Conservation (phyloP, 1,140 invertebrate genomes). For the Temnothorax longispinosus region DNA sequence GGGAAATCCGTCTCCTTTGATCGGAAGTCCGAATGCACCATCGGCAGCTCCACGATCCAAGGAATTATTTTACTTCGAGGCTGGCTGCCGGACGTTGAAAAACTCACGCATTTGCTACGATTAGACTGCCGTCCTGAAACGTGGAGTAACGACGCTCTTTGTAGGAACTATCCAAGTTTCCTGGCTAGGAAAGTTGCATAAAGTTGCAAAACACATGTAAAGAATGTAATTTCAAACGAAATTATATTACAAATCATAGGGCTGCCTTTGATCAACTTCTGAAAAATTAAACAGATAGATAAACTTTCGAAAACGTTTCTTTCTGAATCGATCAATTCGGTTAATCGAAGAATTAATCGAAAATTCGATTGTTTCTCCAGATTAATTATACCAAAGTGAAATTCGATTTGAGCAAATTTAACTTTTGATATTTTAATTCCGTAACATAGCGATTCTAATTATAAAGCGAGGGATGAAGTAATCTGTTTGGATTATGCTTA, state of each 20-base stretch:
- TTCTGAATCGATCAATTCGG: background rate
- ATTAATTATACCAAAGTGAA: background rate
- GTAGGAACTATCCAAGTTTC: background rate
- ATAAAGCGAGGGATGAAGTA: background rate
- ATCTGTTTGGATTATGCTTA: background rate
- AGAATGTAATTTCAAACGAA: background rate
- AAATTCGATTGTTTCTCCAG: background rate
- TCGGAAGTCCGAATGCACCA: background rate
- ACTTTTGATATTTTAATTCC: background rate
- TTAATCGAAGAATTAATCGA: background rate
- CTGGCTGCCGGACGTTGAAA: background rate
- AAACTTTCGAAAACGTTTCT: background rate
- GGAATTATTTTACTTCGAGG: background rate
- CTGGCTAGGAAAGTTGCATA: background rate
- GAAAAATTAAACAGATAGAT: background rate
- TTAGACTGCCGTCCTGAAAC: conserved; percentile 76
- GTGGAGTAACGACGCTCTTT: background rate
- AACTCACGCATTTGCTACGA: conserved; percentile 43
- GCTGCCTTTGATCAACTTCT: background rate
- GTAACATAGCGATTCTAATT: background rate
- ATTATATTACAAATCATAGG: background rate
- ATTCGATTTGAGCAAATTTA: background rate
- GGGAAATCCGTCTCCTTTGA: background rate
- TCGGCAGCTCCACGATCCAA: background rate
- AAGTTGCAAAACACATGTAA: background rate